Evolutionary conservation across 2,888 invertebrate genomes (phyloP).

Genomic region (Meliscaeva auricollis): DNA sequence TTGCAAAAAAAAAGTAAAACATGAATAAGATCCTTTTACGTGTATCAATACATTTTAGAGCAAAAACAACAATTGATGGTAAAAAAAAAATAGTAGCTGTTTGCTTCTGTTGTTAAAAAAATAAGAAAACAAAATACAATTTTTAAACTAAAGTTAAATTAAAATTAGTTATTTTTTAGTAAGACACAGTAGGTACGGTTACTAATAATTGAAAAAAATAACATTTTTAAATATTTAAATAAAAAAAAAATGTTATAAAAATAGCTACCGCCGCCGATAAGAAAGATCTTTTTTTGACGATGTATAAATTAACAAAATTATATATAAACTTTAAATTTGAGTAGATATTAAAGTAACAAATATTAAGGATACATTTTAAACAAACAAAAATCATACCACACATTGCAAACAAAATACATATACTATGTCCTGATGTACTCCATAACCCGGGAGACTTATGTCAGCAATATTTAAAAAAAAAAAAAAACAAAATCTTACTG

Average conservation of each 20-base stretch:
- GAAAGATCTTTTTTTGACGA: conserved; percentile 63
- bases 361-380: conserved; percentile 42
- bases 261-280: conserved; percentile 75
- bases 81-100: conserved; percentile 65
- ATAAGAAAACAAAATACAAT: conserved; percentile 36
- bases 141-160: conserved; percentile 68
- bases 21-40: conserved; percentile 45
- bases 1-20: conserved; percentile 48
- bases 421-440: conserved; percentile 71
- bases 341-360: conserved; percentile 63
- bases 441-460: conserved; percentile 60
- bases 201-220: conserved; percentile 65
- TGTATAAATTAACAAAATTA: conserved; percentile 72
- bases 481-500: conserved; percentile 42
- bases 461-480: conserved; percentile 71
- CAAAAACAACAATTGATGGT: conserved; percentile 48
- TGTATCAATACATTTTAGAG: conserved; percentile 62
- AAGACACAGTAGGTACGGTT: conserved; percentile 74
- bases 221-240: conserved; percentile 56
- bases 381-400: conserved; percentile 62
- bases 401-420: conserved; percentile 54
- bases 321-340: conserved; percentile 67
- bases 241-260: conserved; percentile 59
- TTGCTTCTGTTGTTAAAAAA: conserved; percentile 61
- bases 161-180: conserved; percentile 71